Evolutionary conservation across 1,140 invertebrate species (phyloP).

Genomic region (Cotesia glomerata): DNA sequence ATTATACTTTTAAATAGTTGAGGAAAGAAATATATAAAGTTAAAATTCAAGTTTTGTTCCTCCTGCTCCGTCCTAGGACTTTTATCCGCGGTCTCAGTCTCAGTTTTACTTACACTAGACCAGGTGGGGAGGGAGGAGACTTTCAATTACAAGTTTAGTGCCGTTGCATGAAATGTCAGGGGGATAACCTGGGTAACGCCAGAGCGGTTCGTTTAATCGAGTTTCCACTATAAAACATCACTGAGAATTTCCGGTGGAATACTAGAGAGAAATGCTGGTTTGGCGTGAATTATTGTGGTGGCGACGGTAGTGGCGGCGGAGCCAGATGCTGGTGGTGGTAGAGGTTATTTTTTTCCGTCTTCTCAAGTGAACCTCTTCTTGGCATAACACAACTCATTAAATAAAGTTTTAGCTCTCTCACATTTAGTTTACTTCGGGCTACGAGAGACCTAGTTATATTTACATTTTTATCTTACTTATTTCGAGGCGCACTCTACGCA

Average conservation of each 20-base stretch:
- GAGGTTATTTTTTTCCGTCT: neutral
- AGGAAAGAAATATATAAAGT: neutral
- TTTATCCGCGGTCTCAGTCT: no score
- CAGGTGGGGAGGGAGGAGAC: neutral
- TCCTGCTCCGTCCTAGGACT: no score
- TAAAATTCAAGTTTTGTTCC: neutral
- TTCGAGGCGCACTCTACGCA: no score
- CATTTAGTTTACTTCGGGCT: no score
- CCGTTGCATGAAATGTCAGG: conserved; percentile 10
- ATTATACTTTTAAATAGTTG: neutral
- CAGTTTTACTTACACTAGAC: neutral
- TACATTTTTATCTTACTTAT: neutral
- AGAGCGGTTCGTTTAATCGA: conserved; percentile 28
- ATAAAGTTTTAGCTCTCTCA: conserved; percentile 2
- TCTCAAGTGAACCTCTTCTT: neutral
- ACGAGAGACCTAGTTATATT: neutral
- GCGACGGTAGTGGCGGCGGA: neutral
- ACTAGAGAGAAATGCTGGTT: conserved; percentile 7
- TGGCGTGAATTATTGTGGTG: neutral
- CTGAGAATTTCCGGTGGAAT: conserved; percentile 25
- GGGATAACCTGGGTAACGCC: conserved; percentile 6
- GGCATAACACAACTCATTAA: conserved; percentile 10
- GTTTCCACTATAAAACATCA: conserved; percentile 35
- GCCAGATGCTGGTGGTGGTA: neutral
- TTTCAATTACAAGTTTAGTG: conserved; percentile 32